A percentile compares a stretch with the other conserved stretches of the same genome.
phyloP scores from a whole-genome alignment of 2,888 invertebrate genomes.

The Leucania comma region DNA sequence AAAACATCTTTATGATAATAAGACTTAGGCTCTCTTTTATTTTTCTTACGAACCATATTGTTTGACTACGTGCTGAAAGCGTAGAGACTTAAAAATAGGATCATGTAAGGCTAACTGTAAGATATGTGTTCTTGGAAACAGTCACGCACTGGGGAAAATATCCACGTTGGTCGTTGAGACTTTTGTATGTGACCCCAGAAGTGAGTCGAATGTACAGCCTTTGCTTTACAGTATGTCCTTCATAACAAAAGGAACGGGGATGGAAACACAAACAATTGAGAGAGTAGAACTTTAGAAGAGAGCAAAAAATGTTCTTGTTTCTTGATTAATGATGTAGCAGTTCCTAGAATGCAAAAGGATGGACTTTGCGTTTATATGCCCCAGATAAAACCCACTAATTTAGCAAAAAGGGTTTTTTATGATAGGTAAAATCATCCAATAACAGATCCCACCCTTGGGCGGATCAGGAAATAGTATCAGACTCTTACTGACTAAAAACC shows the following conservation, averaged over 20 bases:
- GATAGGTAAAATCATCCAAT: too few species aligned
- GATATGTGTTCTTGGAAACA: slow-evolving; percentile 54
- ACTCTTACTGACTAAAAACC: too few species aligned
- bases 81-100: slow-evolving; percentile 53
- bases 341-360: neutral
- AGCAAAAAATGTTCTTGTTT: neutral
- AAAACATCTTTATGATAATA: slow-evolving; percentile 77
- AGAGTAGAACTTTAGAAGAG: neutral
- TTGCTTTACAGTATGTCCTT: slow-evolving; percentile 6
- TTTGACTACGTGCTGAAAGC: slow-evolving; percentile 61
- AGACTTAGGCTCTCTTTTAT: slow-evolving; percentile 67
- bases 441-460: too few species aligned
- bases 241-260: neutral
- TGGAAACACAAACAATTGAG: neutral
- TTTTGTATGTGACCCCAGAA: slow-evolving; percentile 47
- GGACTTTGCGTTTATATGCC: neutral
- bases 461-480: too few species aligned
- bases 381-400: too few species aligned
- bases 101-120: slow-evolving; percentile 55
- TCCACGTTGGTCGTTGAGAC: slow-evolving; percentile 50
- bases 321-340: neutral
- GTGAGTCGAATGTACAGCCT: slow-evolving; percentile 22
- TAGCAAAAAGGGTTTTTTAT: neutral
- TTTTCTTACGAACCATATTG: slow-evolving; percentile 66
- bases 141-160: slow-evolving; percentile 52